phyloP scores from a whole-genome alignment of 2,888 invertebrate genomes.

The Agrotis puta region DNA sequence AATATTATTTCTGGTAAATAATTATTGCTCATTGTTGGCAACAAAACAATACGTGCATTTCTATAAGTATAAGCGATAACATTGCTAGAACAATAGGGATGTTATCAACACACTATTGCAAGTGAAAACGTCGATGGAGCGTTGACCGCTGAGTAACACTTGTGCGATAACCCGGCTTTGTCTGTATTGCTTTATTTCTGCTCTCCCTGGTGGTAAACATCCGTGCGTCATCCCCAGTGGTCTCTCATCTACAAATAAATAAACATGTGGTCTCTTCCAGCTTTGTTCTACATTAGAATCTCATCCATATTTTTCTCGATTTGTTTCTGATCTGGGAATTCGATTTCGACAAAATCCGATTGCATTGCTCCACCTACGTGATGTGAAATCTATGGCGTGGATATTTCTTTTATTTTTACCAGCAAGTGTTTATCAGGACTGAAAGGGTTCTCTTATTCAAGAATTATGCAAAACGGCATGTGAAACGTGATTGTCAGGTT shows the following conservation, averaged over 20 bases:
- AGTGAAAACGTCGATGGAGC: constrained; percentile 79
- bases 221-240: constrained; percentile 86
- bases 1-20: constrained; percentile 62
- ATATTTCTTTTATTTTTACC: constrained; percentile 25
- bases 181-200: constrained; percentile 84
- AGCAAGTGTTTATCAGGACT: constrained; percentile 29
- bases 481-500: constrained; percentile 57
- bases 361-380: not conserved
- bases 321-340: not conserved
- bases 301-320: constrained; percentile 48
- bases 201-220: constrained; percentile 87
- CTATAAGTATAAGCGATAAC: constrained; percentile 68
- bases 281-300: constrained; percentile 65
- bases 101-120: constrained; percentile 79
- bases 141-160: constrained; percentile 83
- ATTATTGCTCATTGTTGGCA: constrained; percentile 62
- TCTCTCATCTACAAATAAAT: constrained; percentile 85
- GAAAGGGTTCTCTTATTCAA: constrained; percentile 48
- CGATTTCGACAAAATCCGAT: constrained; percentile 15
- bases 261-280: constrained; percentile 77
- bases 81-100: constrained; percentile 78
- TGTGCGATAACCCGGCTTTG: constrained; percentile 83
- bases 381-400: constrained; percentile 18
- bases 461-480: constrained; percentile 53
- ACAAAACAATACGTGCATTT: constrained; percentile 69